Base-by-base conservation (phyloP, 2,888 invertebrate species). In the Scaptomyza parva region DNA sequence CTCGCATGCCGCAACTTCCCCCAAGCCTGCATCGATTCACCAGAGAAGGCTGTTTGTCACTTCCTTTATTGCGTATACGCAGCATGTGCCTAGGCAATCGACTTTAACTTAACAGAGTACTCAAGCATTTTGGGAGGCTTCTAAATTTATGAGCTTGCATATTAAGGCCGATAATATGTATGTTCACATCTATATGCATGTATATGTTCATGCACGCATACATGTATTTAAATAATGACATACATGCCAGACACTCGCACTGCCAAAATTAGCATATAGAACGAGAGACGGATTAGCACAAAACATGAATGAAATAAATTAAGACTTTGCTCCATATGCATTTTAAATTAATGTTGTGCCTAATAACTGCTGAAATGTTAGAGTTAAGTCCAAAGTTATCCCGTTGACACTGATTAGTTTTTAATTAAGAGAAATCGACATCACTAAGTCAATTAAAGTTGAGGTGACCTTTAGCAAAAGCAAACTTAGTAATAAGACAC, bases 251-350 rank as follows among this genome's bases (percentile, higher is more conserved):
- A 37, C 55, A 65, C 57, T 84, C 85, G n/a, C n/a, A 70, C 58
- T 77, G 48, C 50, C 22, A 63, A 86, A 78, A 84, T 80, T 84
- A 81, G 67, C 85, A 84, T 84, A 64, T 74, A 59, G 77, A 67
- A 83, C 66, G 57, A 62, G 57, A 62, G 69, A 65, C 12, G 62
- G 66, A 72, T 66, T 83, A 47, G 51, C 86, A 68, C 77, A 62
- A 61, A 60, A 26, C 17, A 0, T 41, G 14, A 41, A 43, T 17
- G 39, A 45, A 73, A 79, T 60, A 39, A 62, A 76, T 57, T 60
- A 35, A 37, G 22, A 37, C 22, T 14, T 14, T 8, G 9, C 17
- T 22, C 35, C 4, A 2, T 11, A 12, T 35, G 37, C 11, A 3
- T 14, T 2, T 17, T n/a, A 1, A 17, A 18, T 18, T 18, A 18